Evolutionary conservation across 2,888 invertebrate genomes (phyloP), one percentile per base, ranked within the genome.

Genomic region (Cataglyphis rosenhaueri): DNA sequence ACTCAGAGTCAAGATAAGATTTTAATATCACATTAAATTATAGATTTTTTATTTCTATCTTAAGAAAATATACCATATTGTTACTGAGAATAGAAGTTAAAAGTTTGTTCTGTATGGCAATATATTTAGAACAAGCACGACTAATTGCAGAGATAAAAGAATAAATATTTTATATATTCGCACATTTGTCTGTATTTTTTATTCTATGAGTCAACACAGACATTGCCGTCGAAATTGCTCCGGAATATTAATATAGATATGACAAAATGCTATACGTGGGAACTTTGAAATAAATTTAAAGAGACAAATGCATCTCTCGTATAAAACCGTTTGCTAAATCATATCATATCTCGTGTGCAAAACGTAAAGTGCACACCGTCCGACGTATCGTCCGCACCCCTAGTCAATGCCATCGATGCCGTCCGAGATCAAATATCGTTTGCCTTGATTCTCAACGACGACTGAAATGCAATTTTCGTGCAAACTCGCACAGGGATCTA

Each of bases 341-440:
- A 81, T 61, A 55, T 76, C 66, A 76, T 59, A 61, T 79, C 52
- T 48, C 57, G 81, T 75, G 81, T 75, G 66, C 83, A 83, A 48
- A 73, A 52, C 82, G 82, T 82, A 81, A 74, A 79, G 44, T 84
- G 68, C 62, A 57, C 61, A 61, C 57, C 48, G 76, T 41, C 70
- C 55, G 55, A 38, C 41, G 41, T 66, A 66, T 66, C 68, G 55
- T 76, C n/a, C 55, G 55, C 41, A 21, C 21, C 29, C 12, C 52
- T 35, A 25, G 41, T 29, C 57, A 48, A 25, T 44, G 44, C 12
- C 35, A 35, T 35, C 35, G 35, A 38, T 44, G 41, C 65, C 52
- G 61, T 81, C 73, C 83, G 65, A 84, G 84, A 87, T 88, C 89
- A 89, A 88, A 88, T 89, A 85, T 88, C 88, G 82, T 87, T 88